A percentile compares a stretch with the other conserved stretches of the same genome.
These are phyloP conservation scores for Hirundichthys speculiger DNA, from an alignment of 2,113 vertebrate species.

Conservation along the genomic window DNA sequence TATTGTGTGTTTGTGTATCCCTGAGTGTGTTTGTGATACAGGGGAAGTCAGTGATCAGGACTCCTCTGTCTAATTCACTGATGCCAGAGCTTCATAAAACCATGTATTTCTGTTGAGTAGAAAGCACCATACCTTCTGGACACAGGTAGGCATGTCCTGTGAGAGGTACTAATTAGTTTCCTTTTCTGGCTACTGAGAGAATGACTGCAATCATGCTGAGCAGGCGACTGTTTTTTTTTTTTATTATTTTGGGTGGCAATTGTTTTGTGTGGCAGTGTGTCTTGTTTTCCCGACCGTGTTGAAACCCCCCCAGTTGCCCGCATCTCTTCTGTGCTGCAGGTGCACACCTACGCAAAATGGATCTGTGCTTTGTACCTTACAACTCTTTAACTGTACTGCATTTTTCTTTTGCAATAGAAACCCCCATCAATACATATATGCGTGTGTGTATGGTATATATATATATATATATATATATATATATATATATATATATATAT, in stretches of 20 bases:
- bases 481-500: too few species aligned
- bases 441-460: too few species aligned
- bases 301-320: background rate
- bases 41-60: slow-evolving; percentile 18
- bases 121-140: slow-evolving; percentile 8
- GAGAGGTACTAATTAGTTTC: slow-evolving; percentile 36
- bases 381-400: background rate
- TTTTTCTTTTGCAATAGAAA: slow-evolving; percentile 18
- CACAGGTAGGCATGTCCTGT: slow-evolving; percentile 9
- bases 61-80: slow-evolving; percentile 28
- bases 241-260: background rate
- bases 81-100: slow-evolving; percentile 15
- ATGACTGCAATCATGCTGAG: slow-evolving; percentile 4
- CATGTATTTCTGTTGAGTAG: slow-evolving; percentile 5
- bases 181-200: slow-evolving; percentile 11
- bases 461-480: too few species aligned
- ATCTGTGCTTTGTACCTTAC: slow-evolving; percentile 2
- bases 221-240: background rate
- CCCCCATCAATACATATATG: background rate
- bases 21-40: slow-evolving; percentile 12
- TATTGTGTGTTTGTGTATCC: slow-evolving; percentile 26
- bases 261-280: slow-evolving; percentile 15
- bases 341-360: slow-evolving; percentile 17
- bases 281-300: slow-evolving; percentile 39
- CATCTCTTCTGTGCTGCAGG: slow-evolving; percentile 23